Evolutionary conservation across 2,888 invertebrate genomes (phyloP).

Genomic region (Napeogenes sylphis): DNA sequence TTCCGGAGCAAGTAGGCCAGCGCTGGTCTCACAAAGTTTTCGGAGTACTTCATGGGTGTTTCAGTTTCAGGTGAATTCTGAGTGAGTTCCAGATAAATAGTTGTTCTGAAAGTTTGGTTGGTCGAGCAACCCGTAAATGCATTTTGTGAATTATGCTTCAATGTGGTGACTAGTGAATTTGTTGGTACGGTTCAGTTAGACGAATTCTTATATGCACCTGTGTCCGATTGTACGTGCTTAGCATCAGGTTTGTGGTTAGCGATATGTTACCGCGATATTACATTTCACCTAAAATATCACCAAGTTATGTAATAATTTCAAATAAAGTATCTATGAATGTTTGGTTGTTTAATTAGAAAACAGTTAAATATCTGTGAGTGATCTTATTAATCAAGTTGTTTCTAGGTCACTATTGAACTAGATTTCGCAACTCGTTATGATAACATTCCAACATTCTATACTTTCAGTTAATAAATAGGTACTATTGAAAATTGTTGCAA

Average conservation of each 20-base stretch:
- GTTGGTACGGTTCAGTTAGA: conserved; percentile 29
- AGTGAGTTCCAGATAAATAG: conserved; percentile 24
- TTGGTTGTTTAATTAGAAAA: background rate
- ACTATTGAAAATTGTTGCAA: conserved; percentile 13
- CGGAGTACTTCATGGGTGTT: conserved; percentile 3
- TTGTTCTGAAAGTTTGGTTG: conserved; percentile 35
- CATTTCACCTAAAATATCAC: conserved; percentile 8
- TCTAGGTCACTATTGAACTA: conserved; percentile 13
- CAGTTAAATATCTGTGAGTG: background rate
- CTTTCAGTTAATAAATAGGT: conserved; percentile 7
- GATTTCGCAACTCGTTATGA: conserved; percentile 7
- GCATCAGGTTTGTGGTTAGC: conserved; percentile 25
- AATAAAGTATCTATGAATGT: conserved; percentile 1
- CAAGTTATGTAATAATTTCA: background rate
- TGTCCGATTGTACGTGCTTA: conserved; percentile 25
- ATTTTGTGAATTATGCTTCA: conserved; percentile 63
- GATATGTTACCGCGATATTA: conserved; percentile 14
- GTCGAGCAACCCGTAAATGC: conserved; percentile 48
- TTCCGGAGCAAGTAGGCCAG: conserved; percentile 8
- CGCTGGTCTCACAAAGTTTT: conserved; percentile 6
- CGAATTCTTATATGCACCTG: conserved; percentile 30
- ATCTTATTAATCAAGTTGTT: background rate
- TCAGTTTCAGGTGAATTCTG: conserved; percentile 10
- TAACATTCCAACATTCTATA: conserved; percentile 15
- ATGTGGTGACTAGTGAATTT: conserved; percentile 59